Conservation (phyloP, 2,888 invertebrate species). For the Deilephila elpenor region DNA sequence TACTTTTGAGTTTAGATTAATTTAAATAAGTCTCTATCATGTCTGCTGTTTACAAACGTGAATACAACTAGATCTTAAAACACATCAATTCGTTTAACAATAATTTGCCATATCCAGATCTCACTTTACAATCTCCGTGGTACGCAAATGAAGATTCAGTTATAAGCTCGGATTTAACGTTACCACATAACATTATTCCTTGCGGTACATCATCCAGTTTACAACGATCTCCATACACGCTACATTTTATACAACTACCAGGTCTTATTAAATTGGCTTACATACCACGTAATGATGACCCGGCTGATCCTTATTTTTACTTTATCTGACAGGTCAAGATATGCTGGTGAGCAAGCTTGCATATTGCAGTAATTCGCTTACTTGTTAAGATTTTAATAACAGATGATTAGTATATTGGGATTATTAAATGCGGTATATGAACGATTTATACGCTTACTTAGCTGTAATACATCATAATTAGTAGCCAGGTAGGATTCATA, state of each 20-base stretch:
- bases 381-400: conserved; percentile 66
- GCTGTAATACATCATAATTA: not conserved
- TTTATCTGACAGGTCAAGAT: conserved; percentile 55
- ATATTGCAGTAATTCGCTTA: conserved; percentile 60
- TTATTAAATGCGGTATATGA: conserved; percentile 14
- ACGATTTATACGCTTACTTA: not conserved
- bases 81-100: conserved; percentile 34
- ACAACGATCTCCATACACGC: conserved; percentile 51
- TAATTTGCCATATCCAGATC: conserved; percentile 42
- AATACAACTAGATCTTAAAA: not conserved
- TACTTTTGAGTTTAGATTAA: too few species aligned
- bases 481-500: not conserved
- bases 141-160: conserved; percentile 65
- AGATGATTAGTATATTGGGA: conserved; percentile 38
- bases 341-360: conserved; percentile 51
- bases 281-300: conserved; percentile 61
- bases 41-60: not conserved
- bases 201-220: conserved; percentile 61
- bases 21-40: too few species aligned
- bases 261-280: conserved; percentile 55
- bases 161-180: conserved; percentile 70
- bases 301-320: conserved; percentile 49
- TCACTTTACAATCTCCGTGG: conserved; percentile 49
- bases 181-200: conserved; percentile 69
- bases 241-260: conserved; percentile 42